Conservation (phyloP, 2,888 invertebrate genomes). For the Ceriagrion tenellum region DNA sequence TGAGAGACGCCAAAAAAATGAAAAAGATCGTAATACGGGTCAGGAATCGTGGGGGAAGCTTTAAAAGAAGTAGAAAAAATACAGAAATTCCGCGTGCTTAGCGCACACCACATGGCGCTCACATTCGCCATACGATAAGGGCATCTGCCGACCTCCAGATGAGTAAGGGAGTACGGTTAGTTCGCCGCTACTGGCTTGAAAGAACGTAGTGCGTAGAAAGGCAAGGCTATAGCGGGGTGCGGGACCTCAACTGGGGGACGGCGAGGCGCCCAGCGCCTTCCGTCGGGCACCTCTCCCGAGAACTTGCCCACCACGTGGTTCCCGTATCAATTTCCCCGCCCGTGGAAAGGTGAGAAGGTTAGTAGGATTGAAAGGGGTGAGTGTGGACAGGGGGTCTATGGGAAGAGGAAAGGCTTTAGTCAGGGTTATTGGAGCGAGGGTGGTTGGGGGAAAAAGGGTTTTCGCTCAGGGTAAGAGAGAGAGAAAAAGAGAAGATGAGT, state of each 20-base stretch:
- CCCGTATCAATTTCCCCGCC: constrained; percentile 9
- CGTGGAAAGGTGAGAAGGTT: constrained; percentile 46
- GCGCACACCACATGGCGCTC: constrained; percentile 43
- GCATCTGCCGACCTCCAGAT: background rate
- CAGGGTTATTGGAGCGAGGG: background rate
- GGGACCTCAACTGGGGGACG: background rate
- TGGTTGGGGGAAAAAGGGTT: background rate
- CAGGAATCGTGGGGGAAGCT: background rate
- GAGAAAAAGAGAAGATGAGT: background rate
- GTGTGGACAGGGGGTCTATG: background rate
- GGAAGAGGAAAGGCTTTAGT: background rate
- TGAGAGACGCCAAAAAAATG: background rate
- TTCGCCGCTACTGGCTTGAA: background rate
- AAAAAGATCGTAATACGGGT: background rate
- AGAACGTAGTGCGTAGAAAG: background rate
- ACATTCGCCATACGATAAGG: constrained; percentile 7
- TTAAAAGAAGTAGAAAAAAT: background rate
- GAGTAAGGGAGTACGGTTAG: background rate
- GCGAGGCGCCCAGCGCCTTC: background rate
- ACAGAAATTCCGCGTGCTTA: background rate
- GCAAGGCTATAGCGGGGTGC: background rate
- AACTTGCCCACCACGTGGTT: constrained; percentile 29
- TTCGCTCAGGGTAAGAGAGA: background rate
- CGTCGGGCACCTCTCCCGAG: no score
- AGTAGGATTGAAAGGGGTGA: background rate